These are phyloP conservation scores for Micrastur ruficollis DNA, from an alignment of 2,797 vertebrate species.

Conservation along the genomic window DNA sequence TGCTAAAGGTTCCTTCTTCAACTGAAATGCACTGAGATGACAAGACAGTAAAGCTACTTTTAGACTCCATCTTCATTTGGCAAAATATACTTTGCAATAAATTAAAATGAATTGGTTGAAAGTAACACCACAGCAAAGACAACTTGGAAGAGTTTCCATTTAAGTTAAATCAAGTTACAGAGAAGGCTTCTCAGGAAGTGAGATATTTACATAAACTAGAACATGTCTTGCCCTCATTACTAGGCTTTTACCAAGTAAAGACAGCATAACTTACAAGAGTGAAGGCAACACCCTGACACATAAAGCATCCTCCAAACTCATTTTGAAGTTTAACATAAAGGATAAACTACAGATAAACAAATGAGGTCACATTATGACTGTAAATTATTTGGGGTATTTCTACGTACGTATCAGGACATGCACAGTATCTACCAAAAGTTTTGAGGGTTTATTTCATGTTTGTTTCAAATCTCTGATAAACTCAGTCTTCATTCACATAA, in stretches of 20 bases:
- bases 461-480: not conserved
- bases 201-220: not conserved
- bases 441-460: not conserved
- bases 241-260: not conserved
- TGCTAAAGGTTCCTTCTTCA: not conserved
- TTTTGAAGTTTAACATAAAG: not conserved
- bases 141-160: not conserved
- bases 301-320: not conserved
- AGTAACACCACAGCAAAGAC: not conserved
- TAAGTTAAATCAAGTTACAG: not conserved
- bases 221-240: not conserved
- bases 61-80: not conserved
- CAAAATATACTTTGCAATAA: not conserved
- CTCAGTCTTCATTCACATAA: not conserved
- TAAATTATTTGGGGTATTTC: not conserved
- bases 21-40: not conserved
- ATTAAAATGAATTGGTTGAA: not conserved
- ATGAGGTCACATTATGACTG: not conserved
- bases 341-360: not conserved
- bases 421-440: not conserved
- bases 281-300: not conserved
- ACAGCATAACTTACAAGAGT: not conserved
- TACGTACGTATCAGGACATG: accelerated
- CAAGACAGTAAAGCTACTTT: not conserved
- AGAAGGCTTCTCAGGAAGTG: not conserved